Evolutionary conservation across 1,140 invertebrate species (phyloP).

Genomic region (Leptinotarsa texana): DNA sequence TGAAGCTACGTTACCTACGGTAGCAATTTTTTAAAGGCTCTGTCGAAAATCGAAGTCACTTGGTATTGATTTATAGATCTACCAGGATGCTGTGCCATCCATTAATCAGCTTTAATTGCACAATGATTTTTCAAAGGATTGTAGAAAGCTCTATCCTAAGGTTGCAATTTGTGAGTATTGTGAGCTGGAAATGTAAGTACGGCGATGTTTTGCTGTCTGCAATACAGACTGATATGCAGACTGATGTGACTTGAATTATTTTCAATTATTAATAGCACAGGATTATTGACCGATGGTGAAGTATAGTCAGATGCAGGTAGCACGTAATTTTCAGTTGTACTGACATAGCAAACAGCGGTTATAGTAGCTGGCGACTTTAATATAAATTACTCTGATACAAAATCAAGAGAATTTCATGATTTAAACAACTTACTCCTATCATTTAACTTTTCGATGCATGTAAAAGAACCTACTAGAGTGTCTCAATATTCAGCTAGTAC

Average conservation of each 20-base stretch:
- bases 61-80: too few relatives aligned
- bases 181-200: too few relatives aligned
- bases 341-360: too few relatives aligned
- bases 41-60: background rate
- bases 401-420: conserved; percentile 11
- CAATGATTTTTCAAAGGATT: background rate
- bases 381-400: too few relatives aligned
- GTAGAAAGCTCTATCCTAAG: background rate
- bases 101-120: background rate
- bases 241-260: background rate
- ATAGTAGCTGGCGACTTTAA: too few relatives aligned
- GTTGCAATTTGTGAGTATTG: too few relatives aligned
- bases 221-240: background rate
- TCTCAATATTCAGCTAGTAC: conserved; percentile 16
- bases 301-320: background rate
- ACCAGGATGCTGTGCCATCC: too few relatives aligned
- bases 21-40: background rate
- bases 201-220: background rate
- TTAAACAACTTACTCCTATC: conserved; percentile 12
- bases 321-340: too few relatives aligned
- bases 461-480: conserved; percentile 13
- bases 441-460: conserved; percentile 10
- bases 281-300: background rate
- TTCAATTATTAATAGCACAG: background rate
- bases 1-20: background rate